Evolutionary conservation across 1,140 invertebrate genomes (phyloP), one percentile per base, ranked within the genome.

Genomic region (Portunus trituberculatus): DNA sequence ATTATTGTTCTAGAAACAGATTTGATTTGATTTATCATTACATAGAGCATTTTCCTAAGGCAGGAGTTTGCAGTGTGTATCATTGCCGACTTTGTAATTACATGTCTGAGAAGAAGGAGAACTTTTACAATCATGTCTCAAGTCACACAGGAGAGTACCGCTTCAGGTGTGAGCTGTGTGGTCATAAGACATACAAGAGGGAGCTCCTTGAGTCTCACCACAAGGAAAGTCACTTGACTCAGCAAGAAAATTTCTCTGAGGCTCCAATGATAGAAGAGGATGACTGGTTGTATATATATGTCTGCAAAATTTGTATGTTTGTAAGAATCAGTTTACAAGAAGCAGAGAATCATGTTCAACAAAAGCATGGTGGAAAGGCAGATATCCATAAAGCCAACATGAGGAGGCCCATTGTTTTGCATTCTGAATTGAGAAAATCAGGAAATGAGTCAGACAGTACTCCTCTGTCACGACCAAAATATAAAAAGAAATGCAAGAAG

Each of bases 111-210:
- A 76, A 96, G 92, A 95, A 97, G 25, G 97, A 97, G 96, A 96
- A 97, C 20, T 98, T 98, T 96, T 98, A 98, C 96, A 98, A 98
- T 96, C 98, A 98, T 96, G 97, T 98, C 25, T 97, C 97, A n/a
- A 97, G 97, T 88, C 98, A 98, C 94, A 98, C 98, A 0, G 98
- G 98, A 0, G 98, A 98, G 96, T 98, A 98, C 96, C 97, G 98
- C 91, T 97, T 97, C 94, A 96, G 96, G 4, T 98, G 98, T 97
- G 97, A 97, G 10, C 96, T 97, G 59, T 98, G 98, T 96, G 95
- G 96, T 25, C 97, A 97, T 95, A 96, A 97, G 91, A 97, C 97
- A 6, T 96, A 97, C 12, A 96, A 97, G 0, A 97, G 96, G 89
- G 97, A 97, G 12, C 97, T 97, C 0, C 96, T 98, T 67, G 97